phyloP scores from a whole-genome alignment of 2,888 invertebrate genomes.

The Galerucella nymphaeae region DNA sequence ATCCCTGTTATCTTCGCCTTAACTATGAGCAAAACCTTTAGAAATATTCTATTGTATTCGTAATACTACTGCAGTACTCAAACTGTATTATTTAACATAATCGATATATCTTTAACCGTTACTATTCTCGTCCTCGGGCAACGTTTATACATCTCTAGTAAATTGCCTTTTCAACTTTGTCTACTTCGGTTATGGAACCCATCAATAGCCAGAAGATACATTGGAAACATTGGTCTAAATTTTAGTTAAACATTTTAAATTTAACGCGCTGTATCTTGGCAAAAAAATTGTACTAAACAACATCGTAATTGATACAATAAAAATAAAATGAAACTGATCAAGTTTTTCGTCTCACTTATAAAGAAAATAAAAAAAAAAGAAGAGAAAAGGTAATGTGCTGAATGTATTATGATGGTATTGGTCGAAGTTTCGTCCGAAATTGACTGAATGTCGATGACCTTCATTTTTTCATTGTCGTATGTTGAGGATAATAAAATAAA shows the following conservation, averaged over 20 bases:
- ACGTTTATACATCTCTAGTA: slow-evolving; percentile 23
- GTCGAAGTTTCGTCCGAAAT: slow-evolving; percentile 10
- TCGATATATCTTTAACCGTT: slow-evolving; percentile 23
- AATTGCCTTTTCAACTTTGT: slow-evolving; percentile 12
- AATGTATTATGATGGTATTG: slow-evolving; percentile 5
- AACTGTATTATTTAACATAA: slow-evolving; percentile 34
- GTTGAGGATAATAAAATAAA: neutral
- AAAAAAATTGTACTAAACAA: neutral
- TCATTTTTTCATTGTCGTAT: neutral
- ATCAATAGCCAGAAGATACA: no score
- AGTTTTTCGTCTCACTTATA: slow-evolving; percentile 6
- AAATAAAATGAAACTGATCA: neutral
- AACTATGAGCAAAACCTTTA: neutral
- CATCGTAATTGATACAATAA: neutral
- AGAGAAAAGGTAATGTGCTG: slow-evolving; percentile 11
- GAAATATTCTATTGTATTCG: neutral
- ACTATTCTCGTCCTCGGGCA: slow-evolving; percentile 24
- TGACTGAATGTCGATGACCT: slow-evolving; percentile 11
- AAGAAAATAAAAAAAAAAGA: neutral
- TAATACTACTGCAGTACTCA: slow-evolving; percentile 8
- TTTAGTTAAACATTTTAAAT: no score
- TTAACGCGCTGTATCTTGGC: no score
- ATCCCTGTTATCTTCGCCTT: neutral
- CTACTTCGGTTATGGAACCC: neutral
- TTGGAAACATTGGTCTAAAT: no score